Conservation (phyloP, 2,888 invertebrate genomes). For the Chaitophorus viminalis region DNA sequence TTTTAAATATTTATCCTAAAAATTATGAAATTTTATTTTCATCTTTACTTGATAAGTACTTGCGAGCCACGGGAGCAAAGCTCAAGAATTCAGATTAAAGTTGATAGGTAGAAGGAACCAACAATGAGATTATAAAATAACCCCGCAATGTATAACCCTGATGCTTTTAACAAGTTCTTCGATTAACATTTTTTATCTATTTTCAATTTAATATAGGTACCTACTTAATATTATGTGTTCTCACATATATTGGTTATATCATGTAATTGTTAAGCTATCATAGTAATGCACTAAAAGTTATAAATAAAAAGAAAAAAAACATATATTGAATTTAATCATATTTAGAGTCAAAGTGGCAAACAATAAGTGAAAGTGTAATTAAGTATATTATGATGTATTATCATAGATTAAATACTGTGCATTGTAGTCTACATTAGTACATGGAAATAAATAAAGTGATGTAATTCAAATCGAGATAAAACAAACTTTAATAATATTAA, state of each 20-base stretch:
- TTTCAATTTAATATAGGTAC: background rate
- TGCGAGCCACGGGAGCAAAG: background rate
- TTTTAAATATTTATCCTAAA: too few species aligned
- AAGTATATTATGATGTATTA: background rate
- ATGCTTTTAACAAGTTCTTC: too few species aligned
- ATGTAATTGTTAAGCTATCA: too few species aligned
- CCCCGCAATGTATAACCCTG: too few species aligned
- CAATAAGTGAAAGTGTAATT: background rate
- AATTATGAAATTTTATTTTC: too few species aligned
- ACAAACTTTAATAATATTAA: background rate
- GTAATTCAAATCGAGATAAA: background rate
- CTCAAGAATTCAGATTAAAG: background rate
- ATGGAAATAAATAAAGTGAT: background rate
- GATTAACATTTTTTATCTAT: background rate
- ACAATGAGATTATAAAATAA: background rate
- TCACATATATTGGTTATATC: too few species aligned
- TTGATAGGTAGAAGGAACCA: too few species aligned
- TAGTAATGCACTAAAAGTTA: too few species aligned
- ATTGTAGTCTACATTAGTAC: background rate
- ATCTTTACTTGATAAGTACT: background rate
- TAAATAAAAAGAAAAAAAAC: too few species aligned
- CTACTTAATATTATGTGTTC: too few species aligned
- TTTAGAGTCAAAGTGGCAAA: background rate
- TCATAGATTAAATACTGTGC: too few species aligned
- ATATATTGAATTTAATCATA: background rate